Evolutionary conservation across 2,888 invertebrate species (phyloP), one percentile per base, ranked within the genome.

Genomic region (Caenorhabditis wallacei): DNA sequence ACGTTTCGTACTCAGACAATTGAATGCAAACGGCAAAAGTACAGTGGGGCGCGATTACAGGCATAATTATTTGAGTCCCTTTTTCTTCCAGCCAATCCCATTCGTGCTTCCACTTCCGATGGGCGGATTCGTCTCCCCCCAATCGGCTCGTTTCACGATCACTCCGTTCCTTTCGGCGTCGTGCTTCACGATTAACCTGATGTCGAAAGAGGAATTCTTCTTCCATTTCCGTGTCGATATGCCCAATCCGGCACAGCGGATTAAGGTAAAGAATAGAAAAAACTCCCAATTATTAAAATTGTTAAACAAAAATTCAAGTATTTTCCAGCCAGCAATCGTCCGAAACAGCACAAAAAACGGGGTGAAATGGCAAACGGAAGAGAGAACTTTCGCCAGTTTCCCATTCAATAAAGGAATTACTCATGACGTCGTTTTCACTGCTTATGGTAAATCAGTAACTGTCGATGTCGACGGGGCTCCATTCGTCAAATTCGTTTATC

Each of bases 191-290:
- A 75, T 90, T 37, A 89, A 90, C 59, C 48, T 90, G 48, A 63
- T 71, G 66, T 68, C 84, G 11, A 78, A 81, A 43, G 79, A 84
- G 20, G 89, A 89, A 54, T 84, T 75, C 57, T 30, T 89, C 8
- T 88, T 89, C 57, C 90, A 90, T 82, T 85, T 90, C 63, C 80
- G 89, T n/a, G 88, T 89, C 59, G 89, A 90, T 64, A 84, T 90
- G 81, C 89, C 89, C 8, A 81, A 80, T 56, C 57, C 64, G 0
- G 75, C 79, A 0, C 35, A 76, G 18, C 84, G 84, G 59, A 78
- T 78, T 5, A 82, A 80, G 61, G 84, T 82, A 5, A 26, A 3
- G 30, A 1, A n/a, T 11, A 0, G 18, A 7, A n/a, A n/a, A n/a
- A n/a, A n/a, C n/a, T n/a, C 35, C 35, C 35, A 35, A 10, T 35